Base-by-base conservation (phyloP, 92 coral and sea anemone genomes). In the Porites evermanni region DNA sequence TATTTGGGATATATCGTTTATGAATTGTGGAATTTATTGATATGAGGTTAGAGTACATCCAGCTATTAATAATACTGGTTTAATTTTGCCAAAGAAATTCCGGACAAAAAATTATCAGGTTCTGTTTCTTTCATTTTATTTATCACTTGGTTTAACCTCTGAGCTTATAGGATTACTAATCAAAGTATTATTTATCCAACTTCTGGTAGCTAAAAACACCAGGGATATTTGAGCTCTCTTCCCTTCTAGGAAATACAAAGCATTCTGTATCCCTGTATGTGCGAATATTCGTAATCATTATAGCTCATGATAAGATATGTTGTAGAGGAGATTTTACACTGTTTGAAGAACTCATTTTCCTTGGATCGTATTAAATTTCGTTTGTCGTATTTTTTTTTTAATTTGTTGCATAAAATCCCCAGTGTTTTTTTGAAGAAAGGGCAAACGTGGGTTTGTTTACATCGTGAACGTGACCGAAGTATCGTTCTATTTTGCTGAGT, bases 401-500 rank as follows among this genome's bases (percentile, higher is more conserved):
- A 38, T 38, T 38, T 38, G 47, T 38, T 38, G 47, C 47, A 3
- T 38, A 38, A 38, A 38, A 38, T 38, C 47, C 47, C 47, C 6
- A 38, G 47, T 38, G 47, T 38, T 38, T 38, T 38, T 38, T 4
- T 38, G 47, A 38, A 4, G 47, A 38, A 38, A 44, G 53, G 86
- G 86, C 59, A 70, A 50, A 56, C 77, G 70, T 81, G 67, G 77
- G 56, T 83, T 74, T 84, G 88, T 84, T 74, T 74, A 84, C 88
- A 47, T 84, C 75, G 56, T 44, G 87, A 21, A 84, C 88, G 88
- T 84, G 88, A 84, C 88, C 51, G 16, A 67, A 68, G 74, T 29
- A 74, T 74, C 81, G 88, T 74, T 47, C 81, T 20, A 17, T 85
- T 78, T 85, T 63, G 82, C 83, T 85, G 88, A 85, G 78, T 85